A percentile compares a stretch with the other conserved stretches of the same genome.
These are phyloP conservation scores for Lepidocolaptes lacrymiger DNA, from an alignment of 2,797 vertebrate genomes.

Conservation along the genomic window DNA sequence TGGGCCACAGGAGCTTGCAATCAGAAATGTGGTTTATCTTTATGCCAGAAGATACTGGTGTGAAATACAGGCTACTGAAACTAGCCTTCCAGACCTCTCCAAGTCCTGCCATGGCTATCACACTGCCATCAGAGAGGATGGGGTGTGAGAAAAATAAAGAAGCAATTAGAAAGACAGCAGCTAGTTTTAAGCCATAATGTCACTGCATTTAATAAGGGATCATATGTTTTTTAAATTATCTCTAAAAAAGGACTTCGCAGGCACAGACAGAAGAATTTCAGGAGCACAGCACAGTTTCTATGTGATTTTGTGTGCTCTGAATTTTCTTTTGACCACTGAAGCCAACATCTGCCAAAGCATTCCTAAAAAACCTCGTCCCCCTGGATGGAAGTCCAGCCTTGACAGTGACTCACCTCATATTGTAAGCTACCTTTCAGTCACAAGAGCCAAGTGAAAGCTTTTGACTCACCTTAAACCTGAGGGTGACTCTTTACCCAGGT, in stretches of 20 bases:
- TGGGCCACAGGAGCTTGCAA: not conserved
- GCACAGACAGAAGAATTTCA: not conserved
- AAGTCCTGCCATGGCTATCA: not conserved
- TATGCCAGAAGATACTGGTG: constrained; percentile 26
- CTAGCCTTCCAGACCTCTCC: not conserved
- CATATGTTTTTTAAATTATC: not conserved
- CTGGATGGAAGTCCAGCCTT: not conserved
- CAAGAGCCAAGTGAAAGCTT: not conserved
- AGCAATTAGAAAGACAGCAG: not conserved
- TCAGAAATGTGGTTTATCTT: not conserved
- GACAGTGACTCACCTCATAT: not conserved
- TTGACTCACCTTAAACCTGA: not conserved
- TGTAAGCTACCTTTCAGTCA: not conserved
- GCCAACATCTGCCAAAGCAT: not conserved
- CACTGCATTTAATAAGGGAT: not conserved
- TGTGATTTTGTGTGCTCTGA: not conserved
- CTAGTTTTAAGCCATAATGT: not conserved
- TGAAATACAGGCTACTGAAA: constrained; percentile 2
- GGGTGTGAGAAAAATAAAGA: not conserved
- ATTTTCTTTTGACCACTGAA: not conserved
- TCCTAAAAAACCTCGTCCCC: not conserved
- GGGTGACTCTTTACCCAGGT: not conserved
- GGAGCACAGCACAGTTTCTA: not conserved
- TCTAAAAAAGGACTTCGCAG: not conserved
- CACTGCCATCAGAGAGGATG: not conserved